These are phyloP conservation scores for Lasiommata megera DNA, from an alignment of 2,888 invertebrate genomes.

Conservation along the genomic window DNA sequence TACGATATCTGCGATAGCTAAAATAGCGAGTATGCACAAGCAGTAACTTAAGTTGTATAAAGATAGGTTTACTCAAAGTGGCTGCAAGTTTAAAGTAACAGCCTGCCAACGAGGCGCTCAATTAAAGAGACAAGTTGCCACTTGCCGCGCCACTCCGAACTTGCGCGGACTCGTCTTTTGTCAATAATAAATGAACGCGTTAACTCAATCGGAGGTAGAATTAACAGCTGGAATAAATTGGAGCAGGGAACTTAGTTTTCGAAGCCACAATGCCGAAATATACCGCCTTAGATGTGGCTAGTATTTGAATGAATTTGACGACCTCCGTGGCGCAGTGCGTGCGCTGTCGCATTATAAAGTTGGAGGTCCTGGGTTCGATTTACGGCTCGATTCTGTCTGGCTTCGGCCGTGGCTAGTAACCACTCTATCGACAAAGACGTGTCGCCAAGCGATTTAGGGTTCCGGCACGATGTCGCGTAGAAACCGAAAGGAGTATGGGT, in stretches of 20 bases:
- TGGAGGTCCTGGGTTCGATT: too few species aligned
- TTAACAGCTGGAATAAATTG: slow-evolving; percentile 6
- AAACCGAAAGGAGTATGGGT: too few species aligned
- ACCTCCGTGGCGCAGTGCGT: too few species aligned
- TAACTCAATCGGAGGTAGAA: not conserved
- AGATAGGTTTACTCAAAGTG: not conserved
- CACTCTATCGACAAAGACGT: too few species aligned
- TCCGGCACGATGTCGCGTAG: too few species aligned
- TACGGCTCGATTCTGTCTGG: too few species aligned
- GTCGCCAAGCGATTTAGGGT: too few species aligned
- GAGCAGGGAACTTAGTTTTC: not conserved
- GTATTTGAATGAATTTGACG: too few species aligned
- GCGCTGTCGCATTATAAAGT: too few species aligned
- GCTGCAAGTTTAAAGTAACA: slow-evolving; percentile 4
- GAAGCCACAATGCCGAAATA: not conserved
- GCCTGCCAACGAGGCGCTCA: slow-evolving; percentile 8
- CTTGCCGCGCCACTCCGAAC: slow-evolving; percentile 3
- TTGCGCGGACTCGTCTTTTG: not conserved
- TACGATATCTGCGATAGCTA: not conserved
- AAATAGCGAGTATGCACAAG: not conserved
- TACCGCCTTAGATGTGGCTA: not conserved
- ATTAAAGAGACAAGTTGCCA: slow-evolving; percentile 8
- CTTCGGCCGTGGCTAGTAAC: too few species aligned
- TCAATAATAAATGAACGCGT: slow-evolving; percentile 9
- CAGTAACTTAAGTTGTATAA: not conserved